Base-by-base conservation (phyloP, 1,140 invertebrate species). In the Diabrotica virgifera region DNA sequence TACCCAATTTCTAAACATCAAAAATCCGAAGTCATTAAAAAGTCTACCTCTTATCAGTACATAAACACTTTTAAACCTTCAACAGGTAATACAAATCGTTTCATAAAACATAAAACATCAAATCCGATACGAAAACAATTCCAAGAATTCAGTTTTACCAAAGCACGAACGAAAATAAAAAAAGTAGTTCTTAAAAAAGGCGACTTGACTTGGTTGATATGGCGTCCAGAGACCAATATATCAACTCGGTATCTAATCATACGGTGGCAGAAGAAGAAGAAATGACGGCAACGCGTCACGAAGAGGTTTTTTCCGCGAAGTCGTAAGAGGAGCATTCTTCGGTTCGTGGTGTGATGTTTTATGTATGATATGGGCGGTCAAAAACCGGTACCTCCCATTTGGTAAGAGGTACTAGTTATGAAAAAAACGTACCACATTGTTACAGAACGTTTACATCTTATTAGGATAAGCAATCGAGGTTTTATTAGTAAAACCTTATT, bases 61-160 rank as follows among this genome's bases (percentile, higher is more conserved):
- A 46, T n/a, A n/a, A 46, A 46, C 40, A 10, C 40, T 46, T 46
- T 46, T 46, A n/a, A 46, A 46, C 40, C 40, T 8, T n/a, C 40
- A 46, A 46, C 40, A 46, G 40, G 40, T 46, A 10, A 10, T 46
- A 46, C 40, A 46, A 46, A 46, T 46, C 40, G 40, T 46, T 46
- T 46, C 24, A 46, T 46, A n/a, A n/a, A 46, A 8, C 8, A 46
- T 46, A 46, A 46, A 46, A 46, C 40, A 46, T 46, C 40, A 10
- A 46, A 46, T n/a, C 40, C 40, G 40, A 46, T 46, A 46, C 40
- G n/a, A 46, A 46, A 46, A 46, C 40, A 46, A 46, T 46, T 46
- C 40, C 5, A 46, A 46, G 40, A 46, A 46, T 46, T 46, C 40
- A n/a, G 3, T 46, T 10, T 46, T 10, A 46, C 40, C n/a, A 46